Evolutionary conservation across 2,797 vertebrate species (phyloP), one percentile per base, ranked within the genome.

Genomic region (Tiaroga cobitis): DNA sequence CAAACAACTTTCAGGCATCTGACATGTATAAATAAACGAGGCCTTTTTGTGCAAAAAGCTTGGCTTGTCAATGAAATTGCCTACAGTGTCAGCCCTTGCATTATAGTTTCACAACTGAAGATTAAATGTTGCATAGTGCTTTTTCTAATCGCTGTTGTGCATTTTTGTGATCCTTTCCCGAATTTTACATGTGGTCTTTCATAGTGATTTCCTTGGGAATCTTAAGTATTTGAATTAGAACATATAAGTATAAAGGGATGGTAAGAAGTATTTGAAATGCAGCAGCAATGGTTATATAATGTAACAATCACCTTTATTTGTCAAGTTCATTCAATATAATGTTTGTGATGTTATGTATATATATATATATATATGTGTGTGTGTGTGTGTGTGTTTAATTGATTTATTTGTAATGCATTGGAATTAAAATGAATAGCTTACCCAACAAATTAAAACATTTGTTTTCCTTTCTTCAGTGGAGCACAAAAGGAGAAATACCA

Each of bases 1-100:
- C 34, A 67, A 56, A 63, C 70, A 54, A 68, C 46, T 69, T 75
- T 54, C 74, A 82, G 68, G 56, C 82, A 77, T 54, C 43, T 54
- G 65, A 81, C 41, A 85, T 86, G 54, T 82, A 69, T 81, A 56
- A 80, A 78, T 83, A 79, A 84, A 84, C 87, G 65, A 81, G 70
- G 56, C 56, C 61, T 70, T 70, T 19, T 77, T 49, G 54, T 85
- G 75, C 24, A 65, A 75, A 75, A 24, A 24, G 32, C 43, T 69
- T 26, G 41, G 19, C 32, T 69, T 39, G 11, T 39, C 65, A 69
- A 49, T 68, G n/a, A 18, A 68, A 65, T 76, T 76, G 39, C 26
- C 15, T 54, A 15, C 61, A 54, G 32, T 54, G 73, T 54, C 46
- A 67, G 61, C n/a, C 24, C 76, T 51, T 67, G 32, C 56, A 18